phyloP scores from a whole-genome alignment of 2,888 invertebrate species.

The Drosophila imparisetae region DNA sequence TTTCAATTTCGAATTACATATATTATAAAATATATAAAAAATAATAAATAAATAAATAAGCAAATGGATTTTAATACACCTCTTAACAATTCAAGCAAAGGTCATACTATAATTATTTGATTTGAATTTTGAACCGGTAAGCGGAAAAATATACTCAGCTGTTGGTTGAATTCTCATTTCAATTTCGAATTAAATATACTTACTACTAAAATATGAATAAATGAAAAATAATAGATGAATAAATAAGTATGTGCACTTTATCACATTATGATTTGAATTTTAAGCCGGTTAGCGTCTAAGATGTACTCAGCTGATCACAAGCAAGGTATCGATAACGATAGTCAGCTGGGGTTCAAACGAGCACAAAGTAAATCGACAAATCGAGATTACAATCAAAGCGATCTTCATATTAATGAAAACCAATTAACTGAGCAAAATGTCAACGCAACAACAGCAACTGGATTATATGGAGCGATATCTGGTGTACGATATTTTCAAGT shows the following conservation, averaged over 20 bases:
- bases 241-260: background rate
- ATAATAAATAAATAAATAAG: background rate
- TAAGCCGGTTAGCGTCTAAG: background rate
- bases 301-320: background rate
- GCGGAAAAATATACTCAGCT: background rate
- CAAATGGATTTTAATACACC: too few relatives aligned
- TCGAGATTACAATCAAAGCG: conserved; percentile 7
- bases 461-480: conserved; percentile 74
- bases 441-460: conserved; percentile 58
- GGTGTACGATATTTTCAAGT: conserved; percentile 73
- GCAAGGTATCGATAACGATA: conserved; percentile 12
- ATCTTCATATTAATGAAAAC: conserved; percentile 23
- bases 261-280: background rate
- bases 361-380: background rate
- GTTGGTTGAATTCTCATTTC: background rate
- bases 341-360: conserved; percentile 3
- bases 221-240: background rate
- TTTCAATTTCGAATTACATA: background rate
- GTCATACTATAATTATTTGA: too few relatives aligned
- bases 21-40: too few relatives aligned
- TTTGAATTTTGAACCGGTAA: background rate
- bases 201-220: background rate
- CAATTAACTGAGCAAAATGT: conserved; percentile 38
- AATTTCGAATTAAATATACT: background rate
- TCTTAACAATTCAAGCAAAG: background rate